phyloP scores from a whole-genome alignment of 2,797 vertebrate genomes.

The Chiloscyllium punctatum region DNA sequence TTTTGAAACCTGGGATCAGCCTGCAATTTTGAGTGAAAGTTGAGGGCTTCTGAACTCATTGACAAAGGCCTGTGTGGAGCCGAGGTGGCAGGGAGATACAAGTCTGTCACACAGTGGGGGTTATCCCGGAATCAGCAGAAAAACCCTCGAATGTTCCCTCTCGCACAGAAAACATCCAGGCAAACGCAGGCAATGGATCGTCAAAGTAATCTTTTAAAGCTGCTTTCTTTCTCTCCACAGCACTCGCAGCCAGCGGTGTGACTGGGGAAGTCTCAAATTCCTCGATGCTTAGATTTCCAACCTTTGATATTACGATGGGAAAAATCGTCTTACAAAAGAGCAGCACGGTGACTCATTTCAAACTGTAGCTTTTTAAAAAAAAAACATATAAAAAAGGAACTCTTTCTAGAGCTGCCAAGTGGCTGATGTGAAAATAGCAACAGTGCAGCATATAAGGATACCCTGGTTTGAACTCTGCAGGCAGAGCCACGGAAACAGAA shows the following conservation, averaged over 20 bases:
- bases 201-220: not conserved
- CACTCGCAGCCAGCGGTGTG: not conserved
- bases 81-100: no score
- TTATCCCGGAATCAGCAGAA: not conserved
- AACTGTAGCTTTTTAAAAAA: not conserved
- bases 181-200: not conserved
- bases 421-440: not conserved
- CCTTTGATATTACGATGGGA: slow-evolving; percentile 25
- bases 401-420: slow-evolving; percentile 9
- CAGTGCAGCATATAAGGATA: not conserved
- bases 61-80: not conserved
- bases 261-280: not conserved
- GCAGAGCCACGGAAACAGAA: not conserved
- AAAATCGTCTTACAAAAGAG: slow-evolving; percentile 10
- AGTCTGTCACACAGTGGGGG: no score
- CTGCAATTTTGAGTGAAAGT: not conserved
- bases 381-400: not conserved
- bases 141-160: not conserved
- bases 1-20: no score
- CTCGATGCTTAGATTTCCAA: not conserved
- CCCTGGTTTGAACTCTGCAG: not conserved
- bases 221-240: not conserved
- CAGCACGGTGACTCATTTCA: not conserved
- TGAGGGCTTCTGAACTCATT: not conserved
- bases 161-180: not conserved